Evolutionary conservation across 2,797 vertebrate genomes (phyloP).

Genomic region (Miopithecus talapoin): DNA sequence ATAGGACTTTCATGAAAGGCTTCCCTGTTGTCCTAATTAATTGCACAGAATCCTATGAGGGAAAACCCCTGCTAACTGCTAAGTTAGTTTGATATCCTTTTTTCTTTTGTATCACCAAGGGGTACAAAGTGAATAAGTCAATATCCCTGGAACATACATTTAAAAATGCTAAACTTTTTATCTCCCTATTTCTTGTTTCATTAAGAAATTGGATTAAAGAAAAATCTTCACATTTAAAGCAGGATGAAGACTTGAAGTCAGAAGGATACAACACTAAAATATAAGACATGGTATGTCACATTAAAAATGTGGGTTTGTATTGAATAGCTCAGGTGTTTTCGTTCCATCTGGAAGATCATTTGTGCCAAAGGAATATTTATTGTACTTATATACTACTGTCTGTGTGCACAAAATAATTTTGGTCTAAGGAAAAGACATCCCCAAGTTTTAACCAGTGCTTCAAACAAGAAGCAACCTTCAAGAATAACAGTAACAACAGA

Average conservation of each 20-base stretch:
- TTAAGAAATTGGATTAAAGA: conserved; percentile 52
- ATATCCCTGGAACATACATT: conserved; percentile 12
- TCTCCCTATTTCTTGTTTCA: conserved; percentile 42
- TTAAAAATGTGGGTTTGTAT: not conserved
- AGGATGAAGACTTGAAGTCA: not conserved
- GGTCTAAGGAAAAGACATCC: not conserved
- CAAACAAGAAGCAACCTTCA: conserved; percentile 10
- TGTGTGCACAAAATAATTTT: not conserved
- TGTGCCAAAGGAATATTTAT: not conserved
- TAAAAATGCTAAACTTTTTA: conserved; percentile 50
- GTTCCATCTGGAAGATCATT: not conserved
- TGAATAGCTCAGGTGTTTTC: not conserved
- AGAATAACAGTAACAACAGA: not conserved
- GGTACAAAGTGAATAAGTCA: conserved; percentile 35
- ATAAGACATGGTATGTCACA: not conserved
- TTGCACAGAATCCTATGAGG: not conserved
- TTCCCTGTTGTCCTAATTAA: conserved; percentile 45
- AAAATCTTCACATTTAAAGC: not conserved
- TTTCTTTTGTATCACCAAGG: conserved; percentile 27
- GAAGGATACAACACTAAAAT: not conserved
- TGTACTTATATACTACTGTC: not conserved
- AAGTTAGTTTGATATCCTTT: conserved; percentile 21
- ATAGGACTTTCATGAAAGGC: not conserved
- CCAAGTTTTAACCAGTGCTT: not conserved
- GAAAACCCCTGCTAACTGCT: conserved; percentile 7